Evolutionary conservation across 2,113 vertebrate species (phyloP), one percentile per base, ranked within the genome.

Genomic region (Perca schrenkii): DNA sequence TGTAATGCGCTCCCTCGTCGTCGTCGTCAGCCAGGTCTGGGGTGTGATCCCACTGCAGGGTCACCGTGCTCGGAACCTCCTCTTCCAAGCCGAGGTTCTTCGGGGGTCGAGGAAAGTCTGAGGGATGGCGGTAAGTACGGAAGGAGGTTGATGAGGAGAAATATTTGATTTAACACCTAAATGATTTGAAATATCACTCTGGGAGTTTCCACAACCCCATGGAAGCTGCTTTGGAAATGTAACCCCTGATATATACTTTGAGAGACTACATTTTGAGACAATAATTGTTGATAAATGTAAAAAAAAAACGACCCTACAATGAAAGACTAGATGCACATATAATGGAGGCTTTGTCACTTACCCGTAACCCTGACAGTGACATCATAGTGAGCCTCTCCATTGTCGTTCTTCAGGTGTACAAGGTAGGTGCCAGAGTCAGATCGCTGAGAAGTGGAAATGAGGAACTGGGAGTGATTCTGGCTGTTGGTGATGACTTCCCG

Each of bases 31-130:
- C 82, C 71, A 92, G 67, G n/a, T 94, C 91, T 0, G 90, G 91
- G 53, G 88, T 94, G 74, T 90, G 93, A 57, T 95, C 92, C 93
- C 95, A 94, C 71, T 88, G 94, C 68, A 96, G 89, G 21, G 92
- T 93, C 80, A 94, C 63, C 0, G 85, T 95, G 63, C 92, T 88
- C 1, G 89, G 86, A 34, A 94, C 92, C 86, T 95, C 93, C 83
- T 96, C 93, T 36, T 86, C 66, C 47, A 95, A 64, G 49, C 75
- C 36, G 49, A 96, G 88, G 91, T 94, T 93, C 56, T 79, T 89
- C 1, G 80, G 87, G 1, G 82, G 91, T 14, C 80, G 88, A 0
- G 84, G 90, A 47, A 95, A 95, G 84, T 94, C 91, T 95, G 79
- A 77, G 17, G 12, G 16, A 54, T 16, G 10, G n/a, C 31, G 17